Base-by-base conservation (phyloP, 2,888 invertebrate species). In the Callimorpha dominula region DNA sequence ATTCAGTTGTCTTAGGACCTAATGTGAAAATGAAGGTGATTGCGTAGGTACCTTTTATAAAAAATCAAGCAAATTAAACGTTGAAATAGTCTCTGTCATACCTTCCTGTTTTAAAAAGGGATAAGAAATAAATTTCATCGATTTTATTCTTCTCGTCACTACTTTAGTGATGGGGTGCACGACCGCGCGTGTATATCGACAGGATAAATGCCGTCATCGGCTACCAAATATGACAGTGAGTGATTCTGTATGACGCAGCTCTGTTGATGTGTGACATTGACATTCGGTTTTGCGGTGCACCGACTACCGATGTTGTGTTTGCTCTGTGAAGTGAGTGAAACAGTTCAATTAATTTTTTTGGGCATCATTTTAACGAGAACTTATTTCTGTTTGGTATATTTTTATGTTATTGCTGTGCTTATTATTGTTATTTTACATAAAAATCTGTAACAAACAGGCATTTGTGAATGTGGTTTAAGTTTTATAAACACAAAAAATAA, bases 191-290 rank as follows among this genome's bases (percentile, higher is more conserved):
- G 60, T 43, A 64, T 75, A 74, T 74, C 72, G 73, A 70, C 15
- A 63, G 43, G 15, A 65, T 65, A 20, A 20, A 52, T 57, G 68
- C 20, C 72, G 65, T 65, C 66, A 71, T 57, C 57, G 17, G 12
- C 70, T 77, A 71, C 80, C 83, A 75, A 78, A 81, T 69, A 65
- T 17, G 72, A 42, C 60, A 64, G 40, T 67, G 52, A 72, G 46
- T 65, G 60, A 78, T 81, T 62, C 49, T 64, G 64, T 12, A 70
- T 72, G 68, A 62, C 68, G 65, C 43, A 68, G 57, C 31, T 52
- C 20, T 80, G 78, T 79, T 70, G 80, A 80, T 81, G 83, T 74
- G 62, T 81, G 76, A 80, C 77, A 83, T 83, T 81, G 83, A 78
- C 65, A 49, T 75, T 69, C 65, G 40, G 54, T 57, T n/a, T 52